Evolutionary conservation across 1,140 invertebrate genomes (phyloP).

Genomic region (Vollenhovia emeryi): DNA sequence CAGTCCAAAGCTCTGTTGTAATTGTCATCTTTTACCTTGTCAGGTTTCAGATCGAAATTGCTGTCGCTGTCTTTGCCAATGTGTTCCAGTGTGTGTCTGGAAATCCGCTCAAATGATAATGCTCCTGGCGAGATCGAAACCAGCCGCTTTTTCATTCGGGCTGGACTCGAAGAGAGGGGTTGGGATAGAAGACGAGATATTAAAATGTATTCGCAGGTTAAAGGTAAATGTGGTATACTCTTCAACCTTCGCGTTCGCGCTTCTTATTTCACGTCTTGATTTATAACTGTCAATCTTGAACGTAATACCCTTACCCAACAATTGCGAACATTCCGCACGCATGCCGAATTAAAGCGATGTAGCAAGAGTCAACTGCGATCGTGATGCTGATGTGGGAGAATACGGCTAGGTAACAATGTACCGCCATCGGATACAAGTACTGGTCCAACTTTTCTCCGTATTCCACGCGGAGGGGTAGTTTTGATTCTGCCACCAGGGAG

Average conservation of each 20-base stretch:
- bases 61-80: constrained; percentile 3
- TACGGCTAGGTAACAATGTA: constrained; percentile 25
- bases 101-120: constrained; percentile 16
- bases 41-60: constrained; percentile 26
- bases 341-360: not conserved
- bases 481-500: not conserved
- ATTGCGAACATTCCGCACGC: constrained; percentile 23
- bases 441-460: not conserved
- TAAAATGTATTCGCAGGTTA: not conserved
- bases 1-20: constrained; percentile 4
- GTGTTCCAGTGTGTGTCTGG: constrained; percentile 19
- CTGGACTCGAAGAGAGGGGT: not conserved
- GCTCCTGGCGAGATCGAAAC: constrained; percentile 1
- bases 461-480: constrained; percentile 15
- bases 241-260: too few relatives aligned
- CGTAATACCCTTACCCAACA: constrained; percentile 5
- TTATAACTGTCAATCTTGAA: not conserved
- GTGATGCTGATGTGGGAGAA: constrained; percentile 24
- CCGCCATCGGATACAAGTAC: not conserved
- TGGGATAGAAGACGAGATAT: not conserved
- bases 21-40: not conserved
- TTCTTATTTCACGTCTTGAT: not conserved
- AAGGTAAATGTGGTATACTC: not conserved
- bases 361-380: constrained; percentile 13
- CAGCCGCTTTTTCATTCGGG: not conserved